Evolutionary conservation across 2,888 invertebrate genomes (phyloP), one percentile per base, ranked within the genome.

Genomic region (Polymixis lichenea): DNA sequence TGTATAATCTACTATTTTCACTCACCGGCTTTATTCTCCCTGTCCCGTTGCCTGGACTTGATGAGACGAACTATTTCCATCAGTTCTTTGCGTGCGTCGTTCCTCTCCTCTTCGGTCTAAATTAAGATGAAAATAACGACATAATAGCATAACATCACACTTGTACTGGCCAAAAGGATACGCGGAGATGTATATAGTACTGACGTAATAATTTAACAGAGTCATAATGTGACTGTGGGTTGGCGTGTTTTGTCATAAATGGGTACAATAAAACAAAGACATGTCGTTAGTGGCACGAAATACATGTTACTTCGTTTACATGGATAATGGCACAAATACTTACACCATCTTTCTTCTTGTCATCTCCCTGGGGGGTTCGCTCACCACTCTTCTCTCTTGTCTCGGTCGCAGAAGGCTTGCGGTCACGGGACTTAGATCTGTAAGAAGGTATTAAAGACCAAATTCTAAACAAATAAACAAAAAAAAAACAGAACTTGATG

Each of bases 61-160:
- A 96, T 96, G 58, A 96, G 93, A 0, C 96, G 94, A 0, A 96
- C 96, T 11, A 96, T 96, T 83, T 96, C 96, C 96, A 96, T 95
- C 88, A 96, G 75, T 86, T 96, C 96, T 72, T 95, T 96, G 66
- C 96, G 94, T 0, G 96, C 95, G 25, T 96, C 95, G 82, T 94
- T 90, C 22, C 93, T 89, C 62, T 95, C 94, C 22, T 93, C 94
- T 82, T 94, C 95, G 93, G 95, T 80, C 62, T 71, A 58, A 28
- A 66, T 19, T 15, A 2, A 13, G 0, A 64, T 17, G 4, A 17
- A 17, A 60, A 51, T 53, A 32, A 9, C 2, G 32, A 22, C 19
- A 56, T 15, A 17, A 17, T 58, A 15, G 8, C 51, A 51, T 51
- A 19, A 51, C 51, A 51, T 17, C 17, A 49, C 6, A 49, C 5